Evolutionary conservation across 2,888 invertebrate genomes (phyloP).

Genomic region (Pycnomerus fuliginosus): DNA sequence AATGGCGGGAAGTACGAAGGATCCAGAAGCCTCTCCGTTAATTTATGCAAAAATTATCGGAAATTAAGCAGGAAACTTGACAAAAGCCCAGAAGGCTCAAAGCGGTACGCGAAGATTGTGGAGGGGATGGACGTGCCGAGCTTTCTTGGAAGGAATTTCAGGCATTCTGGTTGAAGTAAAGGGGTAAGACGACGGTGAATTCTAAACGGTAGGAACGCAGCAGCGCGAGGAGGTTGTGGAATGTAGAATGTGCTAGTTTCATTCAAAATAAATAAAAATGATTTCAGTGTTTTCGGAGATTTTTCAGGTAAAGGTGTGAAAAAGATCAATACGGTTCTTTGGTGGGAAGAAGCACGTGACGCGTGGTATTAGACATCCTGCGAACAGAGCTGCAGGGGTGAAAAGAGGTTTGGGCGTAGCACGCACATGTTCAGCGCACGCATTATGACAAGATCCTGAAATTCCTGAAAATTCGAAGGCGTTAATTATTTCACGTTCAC

Average conservation of each 20-base stretch:
- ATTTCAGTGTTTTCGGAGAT: background rate
- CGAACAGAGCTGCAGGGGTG: slow-evolving; percentile 30
- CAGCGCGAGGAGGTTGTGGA: slow-evolving; percentile 20
- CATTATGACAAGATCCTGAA: slow-evolving; percentile 9
- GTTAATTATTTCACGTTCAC: too few species aligned
- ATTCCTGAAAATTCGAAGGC: too few species aligned
- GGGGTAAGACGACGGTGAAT: slow-evolving; percentile 52
- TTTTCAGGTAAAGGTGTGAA: background rate
- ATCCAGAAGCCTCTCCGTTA: slow-evolving; percentile 26
- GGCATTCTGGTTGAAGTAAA: slow-evolving; percentile 43
- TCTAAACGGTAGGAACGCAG: slow-evolving; percentile 45
- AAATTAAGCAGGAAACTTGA: slow-evolving; percentile 45
- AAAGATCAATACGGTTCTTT: slow-evolving; percentile 4
- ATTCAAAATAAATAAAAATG: background rate
- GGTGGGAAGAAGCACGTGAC: slow-evolving; percentile 28
- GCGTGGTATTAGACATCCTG: slow-evolving; percentile 28
- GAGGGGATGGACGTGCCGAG: slow-evolving; percentile 4
- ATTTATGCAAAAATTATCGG: slow-evolving; percentile 51
- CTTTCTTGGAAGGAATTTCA: slow-evolving; percentile 35
- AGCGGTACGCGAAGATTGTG: slow-evolving; percentile 21
- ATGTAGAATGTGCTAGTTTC: slow-evolving; percentile 12
- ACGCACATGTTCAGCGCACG: slow-evolving; percentile 15
- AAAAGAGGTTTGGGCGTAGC: slow-evolving; percentile 6
- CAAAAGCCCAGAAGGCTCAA: slow-evolving; percentile 41
- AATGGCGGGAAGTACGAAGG: slow-evolving; percentile 17